Percentiles rank a stretch among this genome's conserved stretches.
Evolutionary conservation across 2,888 invertebrate species (phyloP).

Genomic region (Muschampia plurimacula): DNA sequence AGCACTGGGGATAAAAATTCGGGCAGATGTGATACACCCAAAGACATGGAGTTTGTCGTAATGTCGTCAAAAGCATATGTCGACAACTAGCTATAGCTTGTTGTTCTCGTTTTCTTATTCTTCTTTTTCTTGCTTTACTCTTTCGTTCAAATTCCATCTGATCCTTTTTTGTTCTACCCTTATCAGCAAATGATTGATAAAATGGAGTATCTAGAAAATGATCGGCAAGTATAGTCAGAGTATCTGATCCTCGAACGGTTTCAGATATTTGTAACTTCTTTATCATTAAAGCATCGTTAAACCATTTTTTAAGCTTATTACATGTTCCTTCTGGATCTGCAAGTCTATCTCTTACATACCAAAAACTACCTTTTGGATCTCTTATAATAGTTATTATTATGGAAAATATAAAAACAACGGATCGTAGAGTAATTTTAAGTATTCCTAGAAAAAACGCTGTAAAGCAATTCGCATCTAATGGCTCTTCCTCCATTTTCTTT

Average conservation of each 20-base stretch:
- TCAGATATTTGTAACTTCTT: slow-evolving; percentile 54
- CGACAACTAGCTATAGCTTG: slow-evolving; percentile 55
- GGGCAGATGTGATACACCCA: slow-evolving; percentile 67
- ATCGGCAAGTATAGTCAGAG: slow-evolving; percentile 53
- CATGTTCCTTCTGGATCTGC: too few species aligned
- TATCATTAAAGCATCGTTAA: slow-evolving; percentile 46
- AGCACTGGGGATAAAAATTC: slow-evolving; percentile 61
- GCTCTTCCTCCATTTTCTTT: slow-evolving; percentile 48
- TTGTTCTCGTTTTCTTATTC: slow-evolving; percentile 53
- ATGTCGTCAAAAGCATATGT: slow-evolving; percentile 56
- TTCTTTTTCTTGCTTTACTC: slow-evolving; percentile 47
- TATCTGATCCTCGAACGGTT: slow-evolving; percentile 54
- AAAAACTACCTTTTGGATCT: slow-evolving; percentile 51
- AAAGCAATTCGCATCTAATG: slow-evolving; percentile 47
- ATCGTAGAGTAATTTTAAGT: slow-evolving; percentile 45
- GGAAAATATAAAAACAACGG: slow-evolving; percentile 40
- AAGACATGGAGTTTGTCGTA: slow-evolving; percentile 63
- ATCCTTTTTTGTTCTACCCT: slow-evolving; percentile 19
- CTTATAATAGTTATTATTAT: slow-evolving; percentile 46
- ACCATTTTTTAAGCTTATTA: too few species aligned
- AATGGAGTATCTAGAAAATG: slow-evolving; percentile 11
- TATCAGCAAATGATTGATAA: too few species aligned
- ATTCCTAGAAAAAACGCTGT: slow-evolving; percentile 48
- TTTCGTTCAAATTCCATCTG: slow-evolving; percentile 43
- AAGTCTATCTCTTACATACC: too few species aligned